Base-by-base conservation (phyloP, 2,888 invertebrate species). In the Muscina levida region DNA sequence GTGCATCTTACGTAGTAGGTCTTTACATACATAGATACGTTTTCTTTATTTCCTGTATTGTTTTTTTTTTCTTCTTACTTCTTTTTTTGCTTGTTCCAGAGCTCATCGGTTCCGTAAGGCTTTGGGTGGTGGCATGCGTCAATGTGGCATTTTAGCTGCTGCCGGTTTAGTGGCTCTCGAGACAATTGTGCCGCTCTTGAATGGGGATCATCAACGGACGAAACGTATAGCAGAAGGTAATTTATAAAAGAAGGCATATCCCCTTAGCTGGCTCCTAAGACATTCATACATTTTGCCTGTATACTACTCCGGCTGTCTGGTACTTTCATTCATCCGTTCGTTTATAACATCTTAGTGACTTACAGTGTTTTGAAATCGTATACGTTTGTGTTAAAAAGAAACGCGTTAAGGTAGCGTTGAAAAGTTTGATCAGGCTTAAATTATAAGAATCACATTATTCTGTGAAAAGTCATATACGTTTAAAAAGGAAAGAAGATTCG, bases 41-140 rank as follows among this genome's bases (percentile, higher is more conserved):
- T 57, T 26, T 17, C 31, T 26, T 17, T 15, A 15, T 19, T 1
- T 39, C 5, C 26, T 59, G 1, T 39, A 39, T 19, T 17, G 53
- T 53, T 1, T 17, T 8, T 0, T 78, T 15, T 56, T n/a, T 53
- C 15, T 39, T 72, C 37, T 37, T 39, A 15, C 39, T 71, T 62
- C 53, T 53, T 19, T 59, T 39, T 15, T 31, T 53, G 8, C 15
- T 51, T 62, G 44, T 48, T 51, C 1, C 37, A 97, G 97, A 86
- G 97, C 97, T 0, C 93, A 94, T 10, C 93, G 97, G 71, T 85
- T 94, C 48, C 93, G 98, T 72, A 98, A 98, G 91, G 95, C 94
- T 59, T 89, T 99, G 53, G 98, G 99, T 22, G 98, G 98, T 37
- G 98, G 96, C 1, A 96, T 97, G 97, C 92, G 98, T 73, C 98